Evolutionary conservation across 2,888 invertebrate species (phyloP).

Genomic region (Chloroclysta siterata): DNA sequence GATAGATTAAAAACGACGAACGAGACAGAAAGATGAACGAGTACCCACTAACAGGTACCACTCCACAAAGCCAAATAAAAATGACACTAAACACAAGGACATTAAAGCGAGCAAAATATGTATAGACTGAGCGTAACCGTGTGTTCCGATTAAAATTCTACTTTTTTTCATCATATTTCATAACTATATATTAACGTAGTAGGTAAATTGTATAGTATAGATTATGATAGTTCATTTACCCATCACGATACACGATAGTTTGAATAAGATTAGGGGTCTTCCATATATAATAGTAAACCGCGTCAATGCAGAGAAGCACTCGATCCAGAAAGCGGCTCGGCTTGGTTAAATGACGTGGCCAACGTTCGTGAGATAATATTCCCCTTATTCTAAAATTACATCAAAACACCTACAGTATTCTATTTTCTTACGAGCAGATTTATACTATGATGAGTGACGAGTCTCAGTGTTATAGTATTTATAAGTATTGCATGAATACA

Average conservation of each 20-base stretch:
- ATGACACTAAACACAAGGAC: too few species aligned
- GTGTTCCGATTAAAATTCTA: too few species aligned
- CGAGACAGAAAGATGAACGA: neutral
- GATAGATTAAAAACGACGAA: too few species aligned
- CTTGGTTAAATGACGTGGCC: conserved; percentile 17
- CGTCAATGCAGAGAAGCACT: neutral
- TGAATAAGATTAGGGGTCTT: neutral
- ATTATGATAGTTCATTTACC: too few species aligned
- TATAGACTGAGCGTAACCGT: too few species aligned
- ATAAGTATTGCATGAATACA: conserved; percentile 1
- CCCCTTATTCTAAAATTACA: conserved; percentile 32
- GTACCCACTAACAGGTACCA: neutral
- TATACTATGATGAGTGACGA: conserved; percentile 9
- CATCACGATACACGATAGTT: too few species aligned
- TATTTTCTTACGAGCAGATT: conserved; percentile 26
- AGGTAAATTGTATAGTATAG: too few species aligned
- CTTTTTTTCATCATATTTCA: too few species aligned
- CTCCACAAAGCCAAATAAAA: too few species aligned
- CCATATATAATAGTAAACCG: neutral
- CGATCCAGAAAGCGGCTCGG: neutral
- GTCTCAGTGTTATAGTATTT: neutral
- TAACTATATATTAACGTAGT: too few species aligned
- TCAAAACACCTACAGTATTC: conserved; percentile 29
- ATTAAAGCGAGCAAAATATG: too few species aligned
- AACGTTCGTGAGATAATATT: conserved; percentile 20